phyloP scores from a whole-genome alignment of 1,140 invertebrate genomes.

The Watersipora subatra region DNA sequence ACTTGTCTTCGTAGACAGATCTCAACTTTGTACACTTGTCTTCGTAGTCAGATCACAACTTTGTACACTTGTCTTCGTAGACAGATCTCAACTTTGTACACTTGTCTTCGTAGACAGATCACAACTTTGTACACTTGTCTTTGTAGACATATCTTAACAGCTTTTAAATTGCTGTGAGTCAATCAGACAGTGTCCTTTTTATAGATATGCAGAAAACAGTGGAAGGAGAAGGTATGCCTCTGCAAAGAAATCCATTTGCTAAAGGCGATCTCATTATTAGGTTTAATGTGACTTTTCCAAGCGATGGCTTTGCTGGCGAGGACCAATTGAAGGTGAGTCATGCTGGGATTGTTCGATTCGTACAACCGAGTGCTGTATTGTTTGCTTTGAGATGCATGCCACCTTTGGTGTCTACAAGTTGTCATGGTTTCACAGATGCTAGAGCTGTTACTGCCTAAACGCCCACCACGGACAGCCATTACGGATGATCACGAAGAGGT shows the following conservation, averaged over 20 bases:
- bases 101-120: too few species aligned
- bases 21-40: too few species aligned
- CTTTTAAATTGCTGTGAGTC: neutral
- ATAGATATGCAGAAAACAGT: conserved; percentile 67
- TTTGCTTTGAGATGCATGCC: neutral
- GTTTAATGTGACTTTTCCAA: conserved; percentile 81
- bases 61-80: too few species aligned
- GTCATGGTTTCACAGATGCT: conserved; percentile 42
- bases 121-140: neutral
- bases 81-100: too few species aligned
- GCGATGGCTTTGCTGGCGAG: conserved; percentile 56
- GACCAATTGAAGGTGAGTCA: conserved; percentile 48
- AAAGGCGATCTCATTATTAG: conserved; percentile 86
- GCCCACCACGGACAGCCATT: conserved; percentile 53
- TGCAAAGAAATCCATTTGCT: conserved; percentile 88
- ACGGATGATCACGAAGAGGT: conserved; percentile 66
- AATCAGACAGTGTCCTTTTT: conserved; percentile 2
- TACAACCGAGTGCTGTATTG: neutral
- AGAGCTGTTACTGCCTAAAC: conserved; percentile 55
- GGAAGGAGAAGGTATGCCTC: conserved; percentile 87
- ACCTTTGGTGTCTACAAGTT: neutral
- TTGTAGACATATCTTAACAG: neutral
- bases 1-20: too few species aligned
- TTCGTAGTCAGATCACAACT: too few species aligned
- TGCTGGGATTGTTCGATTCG: neutral